phyloP scores from a whole-genome alignment of 2,888 invertebrate genomes.

The Bembecia ichneumoniformis region DNA sequence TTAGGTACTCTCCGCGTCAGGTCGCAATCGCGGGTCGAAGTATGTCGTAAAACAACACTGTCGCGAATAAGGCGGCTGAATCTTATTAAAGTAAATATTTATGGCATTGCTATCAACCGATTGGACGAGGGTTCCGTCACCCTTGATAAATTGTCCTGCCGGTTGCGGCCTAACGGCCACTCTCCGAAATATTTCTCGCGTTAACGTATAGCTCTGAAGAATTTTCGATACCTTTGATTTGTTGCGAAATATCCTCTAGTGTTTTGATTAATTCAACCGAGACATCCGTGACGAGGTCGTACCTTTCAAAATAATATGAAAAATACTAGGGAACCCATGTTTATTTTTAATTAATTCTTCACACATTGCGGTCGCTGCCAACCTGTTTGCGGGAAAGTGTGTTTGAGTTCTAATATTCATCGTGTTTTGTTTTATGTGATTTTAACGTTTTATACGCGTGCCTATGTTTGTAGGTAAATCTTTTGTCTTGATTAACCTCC shows the following conservation, averaged over 20 bases:
- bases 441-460: too few species aligned
- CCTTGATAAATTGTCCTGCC: conserved; percentile 65
- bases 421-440: too few species aligned
- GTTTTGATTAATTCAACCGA: conserved; percentile 33
- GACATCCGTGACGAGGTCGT: too few species aligned
- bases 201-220: conserved; percentile 50
- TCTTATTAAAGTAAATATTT: conserved; percentile 73
- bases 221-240: conserved; percentile 53
- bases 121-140: conserved; percentile 64
- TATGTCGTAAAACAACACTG: conserved; percentile 61
- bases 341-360: too few species aligned
- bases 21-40: conserved; percentile 54
- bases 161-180: conserved; percentile 52
- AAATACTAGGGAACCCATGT: too few species aligned
- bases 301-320: too few species aligned
- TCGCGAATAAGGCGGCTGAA: conserved; percentile 64
- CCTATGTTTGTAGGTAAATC: too few species aligned
- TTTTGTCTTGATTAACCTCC: too few species aligned
- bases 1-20: conserved; percentile 47
- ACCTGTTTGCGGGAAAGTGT: too few species aligned
- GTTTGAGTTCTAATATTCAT: too few species aligned
- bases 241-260: conserved; percentile 53
- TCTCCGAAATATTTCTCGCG: conserved; percentile 54
- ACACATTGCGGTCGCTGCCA: too few species aligned
- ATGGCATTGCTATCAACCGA: conserved; percentile 68